These are phyloP conservation scores for Pseudococcus jackbeardsleyi DNA, from an alignment of 2,888 invertebrate genomes.

Conservation along the genomic window DNA sequence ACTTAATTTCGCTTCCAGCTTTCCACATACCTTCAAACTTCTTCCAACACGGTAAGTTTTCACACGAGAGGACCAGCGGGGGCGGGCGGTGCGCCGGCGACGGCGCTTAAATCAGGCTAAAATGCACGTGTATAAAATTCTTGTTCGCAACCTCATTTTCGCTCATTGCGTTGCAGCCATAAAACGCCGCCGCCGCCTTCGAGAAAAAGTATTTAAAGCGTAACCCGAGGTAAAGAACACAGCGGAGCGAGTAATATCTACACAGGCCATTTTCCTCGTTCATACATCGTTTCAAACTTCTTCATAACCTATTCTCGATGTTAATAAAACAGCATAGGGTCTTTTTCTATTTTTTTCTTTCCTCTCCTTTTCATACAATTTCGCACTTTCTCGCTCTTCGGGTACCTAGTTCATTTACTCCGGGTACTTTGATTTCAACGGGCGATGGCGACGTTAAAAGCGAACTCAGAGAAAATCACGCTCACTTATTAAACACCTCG, in stretches of 20 bases:
- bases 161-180: constrained; percentile 15
- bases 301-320: constrained; percentile 35
- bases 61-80: background rate
- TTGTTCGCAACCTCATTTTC: constrained; percentile 38
- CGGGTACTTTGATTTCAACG: background rate
- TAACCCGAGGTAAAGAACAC: background rate
- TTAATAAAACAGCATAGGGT: constrained; percentile 32
- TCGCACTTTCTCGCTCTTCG: background rate
- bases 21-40: constrained; percentile 14
- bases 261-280: constrained; percentile 31
- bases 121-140: constrained; percentile 29
- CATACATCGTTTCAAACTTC: constrained; percentile 32
- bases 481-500: background rate
- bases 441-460: background rate
- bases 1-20: constrained; percentile 17
- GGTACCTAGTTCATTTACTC: background rate
- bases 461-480: background rate
- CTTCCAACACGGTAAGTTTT: background rate
- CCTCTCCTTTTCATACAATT: background rate
- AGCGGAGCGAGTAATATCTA: background rate
- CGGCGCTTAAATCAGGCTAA: background rate
- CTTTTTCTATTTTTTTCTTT: constrained; percentile 1
- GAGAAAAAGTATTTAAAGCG: constrained; percentile 22
- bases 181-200: background rate
- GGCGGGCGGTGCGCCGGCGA: background rate